phyloP scores from a whole-genome alignment of 2,888 invertebrate species.

The Metacarcinus magister region DNA sequence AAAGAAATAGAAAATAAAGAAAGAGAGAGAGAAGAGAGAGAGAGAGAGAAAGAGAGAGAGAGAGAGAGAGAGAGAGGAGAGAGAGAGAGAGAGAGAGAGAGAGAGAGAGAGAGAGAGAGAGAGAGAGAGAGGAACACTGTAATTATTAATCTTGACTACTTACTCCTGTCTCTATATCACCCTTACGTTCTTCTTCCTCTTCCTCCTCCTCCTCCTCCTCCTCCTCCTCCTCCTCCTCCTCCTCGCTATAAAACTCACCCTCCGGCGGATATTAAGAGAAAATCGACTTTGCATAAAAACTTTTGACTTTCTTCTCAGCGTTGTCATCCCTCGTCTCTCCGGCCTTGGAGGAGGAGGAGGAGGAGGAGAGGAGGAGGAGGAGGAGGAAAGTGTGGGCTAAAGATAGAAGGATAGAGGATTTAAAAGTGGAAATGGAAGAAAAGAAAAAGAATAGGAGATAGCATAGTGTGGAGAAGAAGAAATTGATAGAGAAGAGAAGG shows the following conservation, averaged over 20 bases:
- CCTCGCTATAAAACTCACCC: constrained; percentile 65
- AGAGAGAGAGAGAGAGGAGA: neutral
- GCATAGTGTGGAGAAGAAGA: neutral
- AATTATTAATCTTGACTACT: constrained; percentile 9
- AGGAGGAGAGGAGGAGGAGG: constrained; percentile 9
- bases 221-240: neutral
- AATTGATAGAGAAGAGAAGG: neutral
- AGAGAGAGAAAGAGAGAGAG: too few relatives aligned
- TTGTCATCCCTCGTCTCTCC: too few relatives aligned
- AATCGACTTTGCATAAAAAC: constrained; percentile 79
- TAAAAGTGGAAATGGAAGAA: neutral
- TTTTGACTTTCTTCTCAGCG: constrained; percentile 60
- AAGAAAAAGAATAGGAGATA: neutral
- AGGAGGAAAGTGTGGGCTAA: too few relatives aligned
- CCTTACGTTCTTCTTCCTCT: too few relatives aligned
- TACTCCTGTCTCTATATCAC: neutral
- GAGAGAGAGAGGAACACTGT: neutral
- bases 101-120: neutral
- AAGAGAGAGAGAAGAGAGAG: too few relatives aligned
- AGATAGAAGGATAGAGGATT: neutral
- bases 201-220: constrained; percentile 11
- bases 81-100: neutral
- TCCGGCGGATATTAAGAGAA: constrained; percentile 75
- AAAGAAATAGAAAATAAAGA: too few relatives aligned
- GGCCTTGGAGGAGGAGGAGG: neutral